A percentile compares a stretch with the other conserved stretches of the same genome.
Conservation (phyloP, 2,113 vertebrate genomes). For the Engystomops pustulosus region DNA sequence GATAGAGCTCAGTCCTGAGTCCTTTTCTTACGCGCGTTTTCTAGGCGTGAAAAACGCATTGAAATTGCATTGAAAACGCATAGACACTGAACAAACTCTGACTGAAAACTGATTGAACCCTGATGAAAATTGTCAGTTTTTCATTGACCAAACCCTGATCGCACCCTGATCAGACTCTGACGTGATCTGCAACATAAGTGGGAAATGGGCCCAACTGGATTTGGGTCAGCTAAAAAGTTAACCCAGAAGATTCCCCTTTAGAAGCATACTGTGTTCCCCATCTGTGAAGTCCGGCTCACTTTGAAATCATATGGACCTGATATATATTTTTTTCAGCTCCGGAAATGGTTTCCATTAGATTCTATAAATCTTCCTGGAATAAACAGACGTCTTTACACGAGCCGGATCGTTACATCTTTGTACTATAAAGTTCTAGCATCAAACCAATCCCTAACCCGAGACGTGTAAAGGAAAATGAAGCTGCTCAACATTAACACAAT, state of each 20-base stretch:
- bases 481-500: conserved; percentile 13
- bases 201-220: no score
- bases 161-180: no score
- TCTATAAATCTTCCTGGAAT: neutral
- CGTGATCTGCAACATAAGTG: no score
- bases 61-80: no score
- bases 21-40: no score
- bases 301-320: neutral
- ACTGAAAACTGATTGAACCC: no score
- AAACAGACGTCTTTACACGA: neutral
- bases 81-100: no score
- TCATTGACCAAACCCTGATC: no score
- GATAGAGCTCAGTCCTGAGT: no score
- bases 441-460: conserved; percentile 18
- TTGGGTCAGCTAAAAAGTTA: no score
- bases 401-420: neutral
- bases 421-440: neutral
- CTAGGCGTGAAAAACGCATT: no score
- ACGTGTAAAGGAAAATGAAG: neutral
- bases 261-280: neutral
- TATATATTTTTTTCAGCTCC: neutral
- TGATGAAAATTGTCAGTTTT: no score
- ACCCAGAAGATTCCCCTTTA: neutral
- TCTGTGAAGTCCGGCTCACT: neutral
- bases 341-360: conserved; percentile 5